Conservation (phyloP, 2,888 invertebrate genomes). For the Tenodera sinensis region DNA sequence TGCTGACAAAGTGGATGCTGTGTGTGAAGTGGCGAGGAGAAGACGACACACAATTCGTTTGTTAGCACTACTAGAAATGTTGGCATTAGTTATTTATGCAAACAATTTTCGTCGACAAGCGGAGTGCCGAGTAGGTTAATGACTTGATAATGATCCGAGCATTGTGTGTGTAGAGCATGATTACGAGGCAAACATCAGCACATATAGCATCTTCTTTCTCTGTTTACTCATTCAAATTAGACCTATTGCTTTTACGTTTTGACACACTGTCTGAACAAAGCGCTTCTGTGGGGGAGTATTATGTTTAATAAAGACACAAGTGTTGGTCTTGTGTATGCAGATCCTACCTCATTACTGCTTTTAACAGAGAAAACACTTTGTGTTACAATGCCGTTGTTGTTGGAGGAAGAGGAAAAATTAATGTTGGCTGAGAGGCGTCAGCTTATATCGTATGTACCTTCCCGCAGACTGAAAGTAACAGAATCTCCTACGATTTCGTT, state of each 20-base stretch:
- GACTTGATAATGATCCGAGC: not conserved
- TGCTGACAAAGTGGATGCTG: not conserved
- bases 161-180: not conserved
- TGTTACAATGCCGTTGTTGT: no score
- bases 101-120: not conserved
- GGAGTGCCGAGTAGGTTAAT: not conserved
- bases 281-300: not conserved
- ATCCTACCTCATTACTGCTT: not conserved
- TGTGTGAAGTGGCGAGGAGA: not conserved
- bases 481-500: no score
- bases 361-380: not conserved
- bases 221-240: not conserved
- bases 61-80: not conserved
- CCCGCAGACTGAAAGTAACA: no score
- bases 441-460: no score
- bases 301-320: not conserved
- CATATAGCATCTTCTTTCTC: not conserved
- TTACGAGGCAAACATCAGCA: not conserved
- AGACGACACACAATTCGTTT: not conserved
- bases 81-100: not conserved
- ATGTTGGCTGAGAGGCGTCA: no score
- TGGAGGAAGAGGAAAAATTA: no score
- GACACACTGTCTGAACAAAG: not conserved
- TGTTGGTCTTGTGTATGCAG: not conserved
- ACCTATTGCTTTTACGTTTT: not conserved